Conservation (phyloP, 2,888 invertebrate genomes). For the Poecilobothrus nobilitatus region DNA sequence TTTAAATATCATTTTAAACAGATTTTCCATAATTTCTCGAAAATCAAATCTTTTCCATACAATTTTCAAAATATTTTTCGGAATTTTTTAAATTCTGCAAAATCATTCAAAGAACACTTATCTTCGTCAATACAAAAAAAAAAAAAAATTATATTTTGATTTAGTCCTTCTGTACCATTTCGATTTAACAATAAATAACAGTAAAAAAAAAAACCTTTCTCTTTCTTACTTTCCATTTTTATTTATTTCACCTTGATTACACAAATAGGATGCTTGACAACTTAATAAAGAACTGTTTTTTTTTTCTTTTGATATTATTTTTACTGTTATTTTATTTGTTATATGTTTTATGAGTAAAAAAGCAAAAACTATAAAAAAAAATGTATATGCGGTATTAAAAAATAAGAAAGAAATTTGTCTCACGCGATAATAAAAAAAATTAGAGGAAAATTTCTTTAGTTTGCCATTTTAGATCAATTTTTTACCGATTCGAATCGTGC, state of each 20-base stretch:
- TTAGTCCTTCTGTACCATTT: not conserved
- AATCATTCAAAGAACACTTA: not conserved
- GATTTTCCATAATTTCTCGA: no score
- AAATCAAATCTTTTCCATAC: no score
- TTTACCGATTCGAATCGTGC: no score
- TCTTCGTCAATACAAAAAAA: not conserved
- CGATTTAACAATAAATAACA: not conserved
- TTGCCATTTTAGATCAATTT: no score
- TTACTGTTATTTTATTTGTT: not conserved
- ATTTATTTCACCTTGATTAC: constrained; percentile 3
- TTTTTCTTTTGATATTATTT: not conserved
- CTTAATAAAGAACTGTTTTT: not conserved
- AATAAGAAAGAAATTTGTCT: no score
- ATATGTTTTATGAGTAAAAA: not conserved
- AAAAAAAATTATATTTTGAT: not conserved
- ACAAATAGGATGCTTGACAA: not conserved
- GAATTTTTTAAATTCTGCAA: not conserved
- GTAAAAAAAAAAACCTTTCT: not conserved
- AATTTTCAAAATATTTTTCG: not conserved
- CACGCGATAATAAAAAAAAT: no score
- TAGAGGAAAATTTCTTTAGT: no score
- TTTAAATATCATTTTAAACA: no score
- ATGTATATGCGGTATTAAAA: not conserved
- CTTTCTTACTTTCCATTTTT: not conserved
- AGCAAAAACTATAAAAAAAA: no score